These are phyloP conservation scores for Crotalus viridis DNA, from an alignment of 2,113 vertebrate genomes.

Conservation along the genomic window DNA sequence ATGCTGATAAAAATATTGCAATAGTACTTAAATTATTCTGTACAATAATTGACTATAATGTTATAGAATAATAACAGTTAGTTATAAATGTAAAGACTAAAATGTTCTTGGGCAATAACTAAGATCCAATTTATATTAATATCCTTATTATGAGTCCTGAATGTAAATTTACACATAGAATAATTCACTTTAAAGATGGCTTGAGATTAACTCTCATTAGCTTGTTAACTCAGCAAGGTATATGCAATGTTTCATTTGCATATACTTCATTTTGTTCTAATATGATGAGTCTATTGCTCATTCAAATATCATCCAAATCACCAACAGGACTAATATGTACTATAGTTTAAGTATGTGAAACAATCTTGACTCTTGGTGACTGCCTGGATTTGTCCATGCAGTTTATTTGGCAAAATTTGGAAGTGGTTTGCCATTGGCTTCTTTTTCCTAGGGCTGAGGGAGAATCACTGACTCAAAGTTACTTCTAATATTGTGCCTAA, in stretches of 20 bases:
- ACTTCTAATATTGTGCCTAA: background rate
- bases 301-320: background rate
- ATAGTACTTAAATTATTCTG: background rate
- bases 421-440: background rate
- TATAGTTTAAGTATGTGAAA: background rate
- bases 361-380: background rate
- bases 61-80: constrained; percentile 9
- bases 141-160: constrained; percentile 50
- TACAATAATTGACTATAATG: constrained; percentile 2
- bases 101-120: constrained; percentile 24
- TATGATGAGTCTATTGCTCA: constrained; percentile 1
- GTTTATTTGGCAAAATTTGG: background rate
- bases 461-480: background rate
- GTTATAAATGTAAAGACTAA: constrained; percentile 1
- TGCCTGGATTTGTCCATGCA: background rate
- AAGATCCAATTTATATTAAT: constrained; percentile 51
- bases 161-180: constrained; percentile 41
- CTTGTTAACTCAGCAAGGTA: background rate
- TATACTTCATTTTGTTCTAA: background rate
- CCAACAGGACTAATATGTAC: background rate
- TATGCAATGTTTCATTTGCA: background rate
- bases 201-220: constrained; percentile 5
- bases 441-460: background rate
- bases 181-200: constrained; percentile 51
- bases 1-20: background rate